Conservation (phyloP, 2,797 vertebrate species). For the Coregonus ussuriensis region DNA sequence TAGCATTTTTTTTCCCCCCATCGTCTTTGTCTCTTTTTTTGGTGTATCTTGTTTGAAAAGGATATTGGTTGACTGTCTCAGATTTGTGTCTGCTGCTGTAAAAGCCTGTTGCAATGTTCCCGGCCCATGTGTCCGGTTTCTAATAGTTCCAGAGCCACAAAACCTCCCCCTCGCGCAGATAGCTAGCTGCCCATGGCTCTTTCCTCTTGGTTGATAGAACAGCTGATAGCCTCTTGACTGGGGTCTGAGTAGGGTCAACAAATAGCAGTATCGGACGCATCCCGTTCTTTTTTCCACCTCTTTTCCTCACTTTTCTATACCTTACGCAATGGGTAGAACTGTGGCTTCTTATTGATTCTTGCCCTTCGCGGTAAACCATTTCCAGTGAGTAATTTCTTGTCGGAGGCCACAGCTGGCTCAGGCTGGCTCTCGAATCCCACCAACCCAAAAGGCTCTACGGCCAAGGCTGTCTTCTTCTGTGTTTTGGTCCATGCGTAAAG, state of each 20-base stretch:
- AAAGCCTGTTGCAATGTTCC: too few species aligned
- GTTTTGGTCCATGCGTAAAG: not conserved
- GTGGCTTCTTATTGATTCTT: not conserved
- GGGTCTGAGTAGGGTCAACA: not conserved
- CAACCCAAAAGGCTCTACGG: not conserved
- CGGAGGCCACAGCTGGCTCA: not conserved
- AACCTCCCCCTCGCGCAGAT: not conserved
- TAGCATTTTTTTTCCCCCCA: too few species aligned
- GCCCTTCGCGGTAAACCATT: slow-evolving; percentile 3
- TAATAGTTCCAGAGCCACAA: not conserved
- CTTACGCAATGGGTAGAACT: not conserved
- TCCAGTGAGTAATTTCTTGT: not conserved
- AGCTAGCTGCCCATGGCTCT: not conserved
- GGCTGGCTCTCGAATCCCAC: not conserved
- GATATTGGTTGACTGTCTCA: too few species aligned
- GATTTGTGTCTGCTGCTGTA: too few species aligned
- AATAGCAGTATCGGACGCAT: not conserved
- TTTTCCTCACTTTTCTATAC: not conserved
- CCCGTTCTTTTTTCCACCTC: not conserved
- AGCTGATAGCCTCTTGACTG: not conserved
- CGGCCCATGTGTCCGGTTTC: too few species aligned
- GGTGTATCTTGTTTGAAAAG: too few species aligned
- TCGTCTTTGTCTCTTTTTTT: too few species aligned
- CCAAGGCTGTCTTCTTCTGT: not conserved
- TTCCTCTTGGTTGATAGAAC: not conserved